phyloP scores from a whole-genome alignment of 2,888 invertebrate species.

The Meandrusa payeni region DNA sequence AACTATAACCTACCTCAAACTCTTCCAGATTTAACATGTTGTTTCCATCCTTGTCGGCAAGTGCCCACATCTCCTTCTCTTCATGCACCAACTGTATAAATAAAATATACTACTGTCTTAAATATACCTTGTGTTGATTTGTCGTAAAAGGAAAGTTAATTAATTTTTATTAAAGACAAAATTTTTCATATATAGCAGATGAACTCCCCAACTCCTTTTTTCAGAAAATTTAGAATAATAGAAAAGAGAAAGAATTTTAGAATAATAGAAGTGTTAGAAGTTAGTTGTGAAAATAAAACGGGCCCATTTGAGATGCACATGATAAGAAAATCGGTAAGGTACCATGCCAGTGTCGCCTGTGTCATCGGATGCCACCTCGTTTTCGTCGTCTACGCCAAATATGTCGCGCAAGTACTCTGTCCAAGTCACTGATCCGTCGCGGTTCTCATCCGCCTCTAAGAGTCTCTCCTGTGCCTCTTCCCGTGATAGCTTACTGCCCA shows the following conservation, averaged over 20 bases:
- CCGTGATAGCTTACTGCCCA: slow-evolving; percentile 86
- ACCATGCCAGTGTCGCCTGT: slow-evolving; percentile 73
- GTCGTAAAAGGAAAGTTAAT: no score
- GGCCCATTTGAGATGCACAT: no score
- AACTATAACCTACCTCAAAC: slow-evolving; percentile 82
- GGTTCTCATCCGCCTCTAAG: slow-evolving; percentile 91
- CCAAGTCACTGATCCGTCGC: slow-evolving; percentile 92
- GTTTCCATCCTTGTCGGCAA: slow-evolving; percentile 92
- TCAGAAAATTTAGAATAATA: no score
- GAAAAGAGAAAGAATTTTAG: no score
- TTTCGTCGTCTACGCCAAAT: slow-evolving; percentile 88
- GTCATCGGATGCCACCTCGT: slow-evolving; percentile 74
- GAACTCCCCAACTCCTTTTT: no score
- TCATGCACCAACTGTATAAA: slow-evolving; percentile 86
- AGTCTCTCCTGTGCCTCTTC: slow-evolving; percentile 94
- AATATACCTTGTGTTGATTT: no score
- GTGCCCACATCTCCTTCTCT: slow-evolving; percentile 92
- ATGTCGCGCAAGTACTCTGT: slow-evolving; percentile 93
- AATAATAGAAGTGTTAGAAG: no score
- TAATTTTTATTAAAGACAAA: no score
- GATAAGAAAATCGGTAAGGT: background rate
- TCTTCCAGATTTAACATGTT: slow-evolving; percentile 87
- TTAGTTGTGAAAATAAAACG: no score
- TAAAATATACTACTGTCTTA: no score
- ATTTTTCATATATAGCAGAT: no score